phyloP scores from a whole-genome alignment of 2,888 invertebrate genomes.

The Fragum sueziense region DNA sequence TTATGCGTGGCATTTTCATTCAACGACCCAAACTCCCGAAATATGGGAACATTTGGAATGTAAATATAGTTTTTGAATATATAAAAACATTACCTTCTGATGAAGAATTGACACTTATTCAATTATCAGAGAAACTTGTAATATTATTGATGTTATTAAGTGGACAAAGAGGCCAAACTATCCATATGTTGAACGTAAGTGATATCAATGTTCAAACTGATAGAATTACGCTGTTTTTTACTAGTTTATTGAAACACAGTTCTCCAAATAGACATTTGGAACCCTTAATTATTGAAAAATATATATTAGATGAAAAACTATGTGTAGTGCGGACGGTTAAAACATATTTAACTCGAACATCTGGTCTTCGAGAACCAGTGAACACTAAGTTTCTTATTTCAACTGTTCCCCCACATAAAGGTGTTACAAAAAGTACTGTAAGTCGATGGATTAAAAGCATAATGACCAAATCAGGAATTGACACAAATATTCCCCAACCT shows the following conservation, averaged over 20 bases:
- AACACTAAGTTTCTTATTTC: not conserved
- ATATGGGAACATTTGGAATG: not conserved
- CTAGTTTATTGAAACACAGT: slow-evolving; percentile 2
- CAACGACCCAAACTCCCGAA: not conserved
- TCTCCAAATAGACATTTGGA: slow-evolving; percentile 1
- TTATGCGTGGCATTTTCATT: slow-evolving; percentile 3
- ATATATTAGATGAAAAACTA: not conserved
- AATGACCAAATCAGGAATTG: not conserved
- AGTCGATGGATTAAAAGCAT: not conserved
- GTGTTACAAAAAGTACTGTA: not conserved
- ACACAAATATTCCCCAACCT: not conserved
- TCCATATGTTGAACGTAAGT: not conserved
- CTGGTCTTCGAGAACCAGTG: not conserved
- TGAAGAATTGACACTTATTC: not conserved
- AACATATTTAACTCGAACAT: not conserved
- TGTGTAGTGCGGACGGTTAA: slow-evolving; percentile 4
- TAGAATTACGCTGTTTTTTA: slow-evolving; percentile 4
- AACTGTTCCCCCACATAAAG: not conserved
- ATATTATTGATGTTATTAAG: slow-evolving; percentile 3
- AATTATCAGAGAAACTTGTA: not conserved
- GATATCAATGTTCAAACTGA: not conserved
- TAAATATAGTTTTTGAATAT: slow-evolving; percentile 8
- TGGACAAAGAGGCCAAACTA: not conserved
- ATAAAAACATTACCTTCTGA: not conserved
- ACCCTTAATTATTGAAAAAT: slow-evolving; percentile 1